Evolutionary conservation across 92 coral and sea anemone genomes (phyloP).

Genomic region (Umimayanthus chanpuru): DNA sequence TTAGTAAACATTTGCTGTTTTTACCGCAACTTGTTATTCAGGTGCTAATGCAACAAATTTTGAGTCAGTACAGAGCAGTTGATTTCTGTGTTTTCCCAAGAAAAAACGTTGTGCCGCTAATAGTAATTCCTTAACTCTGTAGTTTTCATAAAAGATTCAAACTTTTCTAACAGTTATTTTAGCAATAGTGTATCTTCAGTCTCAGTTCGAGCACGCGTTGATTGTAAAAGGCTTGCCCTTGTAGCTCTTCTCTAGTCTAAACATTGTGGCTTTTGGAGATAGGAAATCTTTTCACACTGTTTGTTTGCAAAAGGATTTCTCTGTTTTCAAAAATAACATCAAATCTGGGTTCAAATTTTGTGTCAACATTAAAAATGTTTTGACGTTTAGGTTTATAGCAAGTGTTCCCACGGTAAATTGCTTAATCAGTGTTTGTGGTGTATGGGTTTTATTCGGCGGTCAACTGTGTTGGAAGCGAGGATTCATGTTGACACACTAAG

Average conservation of each 20-base stretch:
- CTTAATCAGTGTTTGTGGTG: too few species aligned
- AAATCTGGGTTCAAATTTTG: constrained; percentile 18
- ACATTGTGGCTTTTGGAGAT: constrained; percentile 29
- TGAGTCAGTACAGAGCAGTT: too few species aligned
- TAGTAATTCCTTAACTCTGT: not conserved
- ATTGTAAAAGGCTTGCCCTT: not conserved
- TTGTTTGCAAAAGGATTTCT: constrained; percentile 1
- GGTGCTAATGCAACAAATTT: too few species aligned
- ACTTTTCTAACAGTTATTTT: not conserved
- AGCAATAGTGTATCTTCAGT: not conserved
- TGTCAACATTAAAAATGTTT: constrained; percentile 10
- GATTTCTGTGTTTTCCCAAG: not conserved
- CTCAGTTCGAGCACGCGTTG: not conserved
- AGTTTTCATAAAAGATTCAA: not conserved
- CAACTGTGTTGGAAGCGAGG: too few species aligned
- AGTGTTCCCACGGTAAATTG: too few species aligned
- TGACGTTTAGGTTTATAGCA: not conserved
- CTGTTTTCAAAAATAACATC: constrained; percentile 35
- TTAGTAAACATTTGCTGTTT: not conserved
- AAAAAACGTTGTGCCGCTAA: not conserved
- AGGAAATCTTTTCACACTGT: not conserved
- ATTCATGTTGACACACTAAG: too few species aligned
- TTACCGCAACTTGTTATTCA: too few species aligned
- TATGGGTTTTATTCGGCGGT: too few species aligned
- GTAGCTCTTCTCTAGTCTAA: constrained; percentile 18